Evolutionary conservation across 1,140 invertebrate species (phyloP), one percentile per base, ranked within the genome.

Genomic region (Hyphantria cunea): DNA sequence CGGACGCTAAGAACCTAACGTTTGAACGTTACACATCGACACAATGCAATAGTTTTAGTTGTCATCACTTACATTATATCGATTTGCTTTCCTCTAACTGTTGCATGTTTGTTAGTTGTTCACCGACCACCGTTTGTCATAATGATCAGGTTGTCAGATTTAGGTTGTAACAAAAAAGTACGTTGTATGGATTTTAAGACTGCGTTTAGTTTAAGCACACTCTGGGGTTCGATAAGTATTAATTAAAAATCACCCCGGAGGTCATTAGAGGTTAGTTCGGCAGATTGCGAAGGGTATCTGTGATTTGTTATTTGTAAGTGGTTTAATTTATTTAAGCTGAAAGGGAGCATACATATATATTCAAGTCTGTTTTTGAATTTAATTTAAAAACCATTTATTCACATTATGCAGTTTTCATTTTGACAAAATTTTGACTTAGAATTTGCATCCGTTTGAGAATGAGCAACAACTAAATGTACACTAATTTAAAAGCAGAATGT

Each of bases 261-360:
- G 59, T 66, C 61, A 68, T 34, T 68, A 50, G 37, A 55, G 45
- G 51, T 66, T 68, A 66, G 54, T 63, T 63, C 68, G 82, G 78
- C 80, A 81, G 78, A 82, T 88, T 72, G 76, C 60, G 72, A 81
- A 81, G 62, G 76, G 70, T 87, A 86, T 88, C 84, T 90, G 87
- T 90, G 87, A 90, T 90, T 90, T 74, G 80, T 78, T 86, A 79
- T 73, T 77, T 72, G 66, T 85, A 84, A 85, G 80, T 72, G 60
- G 66, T 72, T 72, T 85, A 81, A 88, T 88, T 86, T 80, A 82
- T 80, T 84, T 74, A 70, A 74, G 62, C 51, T 68, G 50, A 63
- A 54, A 39, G 37, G 7, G 7, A 39, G 2, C n/a, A 9, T 7
- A n/a, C 7, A 39, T 39, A 9, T 7, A n/a, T n/a, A 39, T 39